These are phyloP conservation scores for Coendou prehensilis DNA, from an alignment of 2,797 vertebrate species.

Conservation along the genomic window DNA sequence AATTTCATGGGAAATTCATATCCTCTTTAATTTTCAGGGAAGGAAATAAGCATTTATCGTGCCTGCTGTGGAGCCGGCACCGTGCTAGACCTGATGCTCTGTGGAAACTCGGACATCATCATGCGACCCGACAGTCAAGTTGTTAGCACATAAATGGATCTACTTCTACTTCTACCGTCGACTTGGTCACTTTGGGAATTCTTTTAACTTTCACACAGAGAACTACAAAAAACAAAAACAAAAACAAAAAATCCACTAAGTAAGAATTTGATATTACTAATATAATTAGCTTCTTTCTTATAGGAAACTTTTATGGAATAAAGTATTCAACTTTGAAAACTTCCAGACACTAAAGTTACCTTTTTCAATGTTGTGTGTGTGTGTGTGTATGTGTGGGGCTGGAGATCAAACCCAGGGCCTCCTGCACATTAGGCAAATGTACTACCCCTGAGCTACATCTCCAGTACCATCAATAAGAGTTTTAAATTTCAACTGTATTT, in stretches of 20 bases:
- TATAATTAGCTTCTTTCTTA: slow-evolving; percentile 1
- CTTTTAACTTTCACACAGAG: neutral
- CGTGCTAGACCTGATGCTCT: neutral
- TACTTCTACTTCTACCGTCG: neutral
- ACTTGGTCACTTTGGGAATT: neutral
- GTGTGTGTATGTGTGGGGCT: neutral
- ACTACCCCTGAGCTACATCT: neutral
- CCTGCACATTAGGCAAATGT: neutral
- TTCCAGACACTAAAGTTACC: neutral
- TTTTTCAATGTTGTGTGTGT: neutral
- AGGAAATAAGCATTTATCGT: neutral
- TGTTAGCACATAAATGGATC: slow-evolving; percentile 5
- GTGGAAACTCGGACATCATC: neutral
- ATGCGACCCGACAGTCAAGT: neutral
- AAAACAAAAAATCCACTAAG: neutral
- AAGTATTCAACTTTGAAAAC: slow-evolving; percentile 27
- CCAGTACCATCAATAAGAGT: neutral
- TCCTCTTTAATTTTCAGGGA: neutral
- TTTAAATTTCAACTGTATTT: slow-evolving; percentile 52
- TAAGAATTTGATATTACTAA: slow-evolving; percentile 56
- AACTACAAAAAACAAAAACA: neutral
- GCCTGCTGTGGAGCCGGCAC: neutral
- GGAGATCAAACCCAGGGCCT: neutral
- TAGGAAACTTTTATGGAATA: neutral
- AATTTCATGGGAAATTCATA: neutral